These are phyloP conservation scores for Picus viridis DNA, from an alignment of 2,797 vertebrate species.

Conservation along the genomic window DNA sequence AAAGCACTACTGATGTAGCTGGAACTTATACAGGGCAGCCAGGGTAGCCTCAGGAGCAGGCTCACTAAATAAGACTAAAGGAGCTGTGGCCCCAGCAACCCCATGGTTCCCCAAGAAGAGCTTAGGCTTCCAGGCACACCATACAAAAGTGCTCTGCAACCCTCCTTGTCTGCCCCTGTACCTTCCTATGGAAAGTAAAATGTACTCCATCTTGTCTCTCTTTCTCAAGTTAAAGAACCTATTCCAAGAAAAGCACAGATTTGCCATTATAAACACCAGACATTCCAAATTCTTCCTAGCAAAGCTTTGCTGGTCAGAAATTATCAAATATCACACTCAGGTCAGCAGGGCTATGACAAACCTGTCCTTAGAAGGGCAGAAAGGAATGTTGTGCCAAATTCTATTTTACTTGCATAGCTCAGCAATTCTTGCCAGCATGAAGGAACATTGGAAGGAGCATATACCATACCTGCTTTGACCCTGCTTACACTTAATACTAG, in stretches of 20 bases:
- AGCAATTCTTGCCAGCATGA: neutral
- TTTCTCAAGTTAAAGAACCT: neutral
- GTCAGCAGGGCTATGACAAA: neutral
- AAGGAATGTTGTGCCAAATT: neutral
- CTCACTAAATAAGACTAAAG: neutral
- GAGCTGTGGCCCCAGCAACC: neutral
- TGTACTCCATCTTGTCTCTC: neutral
- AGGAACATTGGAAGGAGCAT: neutral
- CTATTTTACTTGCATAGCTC: neutral
- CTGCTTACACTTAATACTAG: neutral
- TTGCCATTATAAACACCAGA: neutral
- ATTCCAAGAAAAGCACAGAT: neutral
- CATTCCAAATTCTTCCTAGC: neutral
- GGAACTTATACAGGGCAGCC: neutral
- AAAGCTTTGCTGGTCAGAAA: neutral
- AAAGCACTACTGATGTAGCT: neutral
- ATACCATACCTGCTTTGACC: conserved; percentile 21
- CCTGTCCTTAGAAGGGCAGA: neutral
- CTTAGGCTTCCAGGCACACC: neutral
- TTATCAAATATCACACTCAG: neutral
- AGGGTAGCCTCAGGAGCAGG: neutral
- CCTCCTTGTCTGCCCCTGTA: neutral
- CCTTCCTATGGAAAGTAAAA: neutral
- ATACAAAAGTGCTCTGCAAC: neutral
- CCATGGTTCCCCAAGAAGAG: neutral